Base-by-base conservation (phyloP, 2,113 vertebrate genomes). In the Sinocyclocheilus grahami region DNA sequence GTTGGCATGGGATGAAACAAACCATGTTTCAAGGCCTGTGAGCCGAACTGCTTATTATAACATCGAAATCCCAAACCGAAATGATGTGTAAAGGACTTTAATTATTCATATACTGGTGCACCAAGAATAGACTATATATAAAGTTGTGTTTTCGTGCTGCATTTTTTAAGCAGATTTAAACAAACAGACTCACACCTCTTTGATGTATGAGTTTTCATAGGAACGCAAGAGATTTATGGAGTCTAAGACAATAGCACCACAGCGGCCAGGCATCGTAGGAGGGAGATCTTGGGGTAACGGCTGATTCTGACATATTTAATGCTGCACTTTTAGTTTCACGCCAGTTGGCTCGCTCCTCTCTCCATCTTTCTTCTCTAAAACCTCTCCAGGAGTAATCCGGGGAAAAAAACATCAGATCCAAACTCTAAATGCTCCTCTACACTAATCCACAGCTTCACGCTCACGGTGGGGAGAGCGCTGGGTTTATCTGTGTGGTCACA, bases 241-340 rank as follows among this genome's bases (percentile, higher is more conserved):
- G 78, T 63, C 48, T 60, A 79, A 89, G 53, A 88, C 86, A 87
- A 90, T 85, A 84, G 88, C 51, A 74, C 18, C 30, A n/a, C 18
- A 10, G 76, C 51, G 18, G 86, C 86, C 85, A 87, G 82, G 86
- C 60, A 18, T 24, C 27, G 80, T 62, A 86, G 79, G 77, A 48
- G 60, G 72, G 22, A 48, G 79, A 78, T 78, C 67, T 63, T 37
- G 42, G 78, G 62, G 76, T 60, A 88, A 78, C 88, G 88, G 89
- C 87, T 89, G 89, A 90, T 91, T 86, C 87, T 85, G 90, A 89
- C 88, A 89, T 81, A 72, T 89, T 85, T 88, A 83, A 87, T 46
- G 63, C 75, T 22, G 79, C 30, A 60, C 76, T 83, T 87, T 88
- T 87, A 78, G 48, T 89, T 89, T 65, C 11, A 30, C 65, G 85